Base-by-base conservation (phyloP, 2,113 vertebrate species). In the Callionymus lyra region DNA sequence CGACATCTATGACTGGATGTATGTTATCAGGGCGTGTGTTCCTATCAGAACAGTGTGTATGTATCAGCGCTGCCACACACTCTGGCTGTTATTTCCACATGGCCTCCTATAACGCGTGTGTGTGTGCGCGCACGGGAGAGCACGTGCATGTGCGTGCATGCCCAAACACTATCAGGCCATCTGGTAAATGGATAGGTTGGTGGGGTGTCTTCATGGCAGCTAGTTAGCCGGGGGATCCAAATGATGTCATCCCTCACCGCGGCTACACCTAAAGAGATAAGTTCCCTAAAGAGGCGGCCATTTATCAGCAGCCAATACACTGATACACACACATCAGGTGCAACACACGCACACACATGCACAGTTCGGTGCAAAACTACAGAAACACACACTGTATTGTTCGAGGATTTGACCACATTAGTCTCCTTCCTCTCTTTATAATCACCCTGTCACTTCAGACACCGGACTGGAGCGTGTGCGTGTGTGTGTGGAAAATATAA, bases 181-280 rank as follows among this genome's bases (percentile, higher is more conserved):
- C 35, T 12, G 40, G 21, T 19, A 41, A 41, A 36, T 13, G 16
- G 31, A 41, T 18, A 15, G 35, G 47, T 53, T 43, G 53, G 19
- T 79, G 80, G 76, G 78, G 84, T 87, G 84, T 88, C 90, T 92
- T 94, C 91, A 94, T 89, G 84, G 74, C 83, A 77, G 76, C 84
- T 76, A 83, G 86, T 84, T 91, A 86, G 89, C 27, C 33, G 18
- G 9, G 14, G 12, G 39, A 9, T 93, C 93, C 92, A 97, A 97
- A 98, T 93, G 91, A 94, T 90, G 89, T 94, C 92, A 98, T 98
- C 90, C 87, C 90, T 98, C 94, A 97, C 91, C 86, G 84, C 86
- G 71, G 86, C 86, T 84, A 92, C 91, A 90, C 91, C 89, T 91
- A 86, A 86, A 91, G 90, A 93, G 93, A 98, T 98, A 98, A 98